Conservation (phyloP, 2,888 invertebrate species). For the Sipha maydis region DNA sequence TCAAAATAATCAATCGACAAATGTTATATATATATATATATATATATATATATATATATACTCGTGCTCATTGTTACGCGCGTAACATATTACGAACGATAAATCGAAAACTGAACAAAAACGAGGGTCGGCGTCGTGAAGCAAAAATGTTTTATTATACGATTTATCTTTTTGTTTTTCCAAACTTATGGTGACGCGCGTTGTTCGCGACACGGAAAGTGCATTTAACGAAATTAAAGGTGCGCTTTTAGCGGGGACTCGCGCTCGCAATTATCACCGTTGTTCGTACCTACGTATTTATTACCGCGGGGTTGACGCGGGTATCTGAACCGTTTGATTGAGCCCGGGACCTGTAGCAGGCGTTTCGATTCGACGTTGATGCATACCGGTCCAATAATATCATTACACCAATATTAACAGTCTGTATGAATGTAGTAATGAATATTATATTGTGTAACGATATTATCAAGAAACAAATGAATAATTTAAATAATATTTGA, state of each 20-base stretch:
- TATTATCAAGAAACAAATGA: no score
- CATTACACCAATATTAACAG: no score
- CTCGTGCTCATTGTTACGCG: neutral
- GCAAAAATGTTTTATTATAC: neutral
- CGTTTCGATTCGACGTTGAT: no score
- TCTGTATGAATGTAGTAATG: no score
- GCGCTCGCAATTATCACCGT: neutral
- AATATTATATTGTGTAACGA: no score
- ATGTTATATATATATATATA: neutral
- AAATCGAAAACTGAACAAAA: neutral
- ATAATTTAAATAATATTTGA: no score
- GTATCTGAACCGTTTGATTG: neutral
- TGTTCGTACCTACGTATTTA: neutral
- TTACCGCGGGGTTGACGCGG: neutral
- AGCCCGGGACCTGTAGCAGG: neutral
- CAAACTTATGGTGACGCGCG: neutral
- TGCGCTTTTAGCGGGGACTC: neutral
- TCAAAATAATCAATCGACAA: neutral
- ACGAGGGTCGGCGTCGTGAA: neutral
- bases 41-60: neutral
- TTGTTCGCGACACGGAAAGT: neutral
- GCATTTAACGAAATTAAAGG: neutral
- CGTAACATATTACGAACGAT: neutral
- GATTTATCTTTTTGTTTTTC: neutral
- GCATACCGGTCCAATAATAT: no score